Conservation (phyloP, 2,113 vertebrate species). For the Siphamia tubifer region DNA sequence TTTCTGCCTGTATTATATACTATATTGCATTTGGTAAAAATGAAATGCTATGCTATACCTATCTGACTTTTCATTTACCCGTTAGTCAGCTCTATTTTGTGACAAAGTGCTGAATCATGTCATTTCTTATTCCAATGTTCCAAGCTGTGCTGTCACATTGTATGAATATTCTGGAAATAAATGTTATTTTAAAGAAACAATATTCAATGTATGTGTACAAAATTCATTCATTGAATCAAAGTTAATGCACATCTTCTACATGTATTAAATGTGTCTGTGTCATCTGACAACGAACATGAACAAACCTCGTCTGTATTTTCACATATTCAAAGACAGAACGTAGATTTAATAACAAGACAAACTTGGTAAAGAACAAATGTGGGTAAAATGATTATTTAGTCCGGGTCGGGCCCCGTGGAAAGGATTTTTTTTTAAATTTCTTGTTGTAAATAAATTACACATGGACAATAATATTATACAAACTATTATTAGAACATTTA, state of each 20-base stretch:
- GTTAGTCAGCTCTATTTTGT: conserved; percentile 78
- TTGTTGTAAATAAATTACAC: too few relatives aligned
- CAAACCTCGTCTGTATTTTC: too few relatives aligned
- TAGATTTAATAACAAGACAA: too few relatives aligned
- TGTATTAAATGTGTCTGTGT: neutral
- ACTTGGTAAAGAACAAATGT: too few relatives aligned
- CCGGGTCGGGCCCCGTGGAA: too few relatives aligned
- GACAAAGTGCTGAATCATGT: conserved; percentile 76
- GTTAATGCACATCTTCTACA: neutral
- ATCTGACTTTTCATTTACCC: conserved; percentile 81
- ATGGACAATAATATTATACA: too few relatives aligned
- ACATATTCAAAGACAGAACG: too few relatives aligned
- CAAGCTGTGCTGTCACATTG: conserved; percentile 84
- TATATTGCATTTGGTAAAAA: conserved; percentile 75
- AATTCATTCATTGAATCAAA: too few relatives aligned
- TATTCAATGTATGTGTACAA: neutral
- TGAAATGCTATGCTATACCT: conserved; percentile 73
- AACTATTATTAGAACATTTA: too few relatives aligned
- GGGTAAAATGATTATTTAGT: too few relatives aligned
- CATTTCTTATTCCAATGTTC: conserved; percentile 81
- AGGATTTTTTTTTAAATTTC: too few relatives aligned
- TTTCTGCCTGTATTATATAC: conserved; percentile 72
- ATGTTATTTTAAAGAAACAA: conserved; percentile 92
- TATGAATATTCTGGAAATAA: conserved; percentile 97
- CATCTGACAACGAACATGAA: neutral